Conservation (phyloP, 2,113 vertebrate genomes). For the Prinia subflava region DNA sequence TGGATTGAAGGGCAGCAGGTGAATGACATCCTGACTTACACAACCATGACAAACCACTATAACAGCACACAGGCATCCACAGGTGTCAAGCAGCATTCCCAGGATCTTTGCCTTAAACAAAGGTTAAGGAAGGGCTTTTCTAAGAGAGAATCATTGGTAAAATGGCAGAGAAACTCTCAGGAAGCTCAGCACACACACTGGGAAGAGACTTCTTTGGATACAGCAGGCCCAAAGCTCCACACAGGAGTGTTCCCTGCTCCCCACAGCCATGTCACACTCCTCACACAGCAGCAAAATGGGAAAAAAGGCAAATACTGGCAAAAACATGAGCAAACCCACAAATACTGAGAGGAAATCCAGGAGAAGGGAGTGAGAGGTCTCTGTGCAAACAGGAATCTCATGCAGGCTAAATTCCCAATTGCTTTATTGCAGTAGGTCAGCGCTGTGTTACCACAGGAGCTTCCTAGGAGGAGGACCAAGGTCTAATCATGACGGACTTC, state of each 20-base stretch:
- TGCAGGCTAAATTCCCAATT: not conserved
- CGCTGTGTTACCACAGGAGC: not conserved
- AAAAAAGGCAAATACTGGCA: not conserved
- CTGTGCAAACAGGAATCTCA: not conserved
- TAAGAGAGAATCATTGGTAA: not conserved
- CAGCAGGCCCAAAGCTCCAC: not conserved
- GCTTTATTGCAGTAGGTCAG: not conserved
- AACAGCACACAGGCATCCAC: not conserved
- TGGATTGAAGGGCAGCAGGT: not conserved
- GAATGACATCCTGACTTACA: not conserved
- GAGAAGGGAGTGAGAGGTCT: not conserved
- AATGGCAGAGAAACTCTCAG: not conserved
- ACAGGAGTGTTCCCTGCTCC: not conserved
- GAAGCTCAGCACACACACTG: not conserved
- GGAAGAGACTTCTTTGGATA: not conserved
- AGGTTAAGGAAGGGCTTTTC: not conserved
- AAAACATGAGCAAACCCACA: not conserved
- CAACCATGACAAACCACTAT: not conserved
- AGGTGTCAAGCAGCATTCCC: not conserved
- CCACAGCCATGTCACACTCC: not conserved
- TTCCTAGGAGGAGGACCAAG: not conserved
- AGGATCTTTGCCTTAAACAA: not conserved
- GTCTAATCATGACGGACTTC: not conserved
- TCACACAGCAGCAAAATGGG: not conserved
- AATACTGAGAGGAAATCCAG: not conserved